phyloP scores from a whole-genome alignment of 2,797 vertebrate species.

The Aythya fuligula region DNA sequence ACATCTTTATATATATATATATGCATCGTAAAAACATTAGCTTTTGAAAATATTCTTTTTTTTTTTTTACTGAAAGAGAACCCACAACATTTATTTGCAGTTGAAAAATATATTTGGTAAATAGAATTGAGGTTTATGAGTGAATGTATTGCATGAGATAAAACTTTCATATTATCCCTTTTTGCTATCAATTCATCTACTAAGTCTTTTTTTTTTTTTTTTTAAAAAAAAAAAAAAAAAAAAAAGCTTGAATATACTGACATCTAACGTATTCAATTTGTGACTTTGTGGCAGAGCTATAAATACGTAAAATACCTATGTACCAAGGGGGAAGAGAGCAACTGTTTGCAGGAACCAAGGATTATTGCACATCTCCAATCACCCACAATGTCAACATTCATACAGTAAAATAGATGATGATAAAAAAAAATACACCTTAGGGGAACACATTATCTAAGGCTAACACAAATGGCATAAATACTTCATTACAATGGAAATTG shows the following conservation, averaged over 20 bases:
- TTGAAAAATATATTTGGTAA: not conserved
- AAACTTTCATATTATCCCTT: not conserved
- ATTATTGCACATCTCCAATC: conserved; percentile 30
- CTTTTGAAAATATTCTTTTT: not conserved
- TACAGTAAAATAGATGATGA: conserved; percentile 25
- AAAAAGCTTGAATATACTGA: not conserved
- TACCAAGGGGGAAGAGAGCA: not conserved
- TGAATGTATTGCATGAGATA: not conserved
- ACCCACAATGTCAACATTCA: conserved; percentile 35
- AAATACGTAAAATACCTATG: conserved; percentile 14
- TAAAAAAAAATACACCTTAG: conserved; percentile 40
- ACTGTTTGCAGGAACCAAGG: conserved; percentile 20
- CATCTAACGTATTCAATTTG: not conserved
- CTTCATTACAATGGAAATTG: conserved; percentile 62
- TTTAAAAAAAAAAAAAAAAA: too few species aligned
- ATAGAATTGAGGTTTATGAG: not conserved
- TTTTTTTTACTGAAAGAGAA: not conserved
- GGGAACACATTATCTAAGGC: conserved; percentile 38
- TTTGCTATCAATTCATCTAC: not conserved
- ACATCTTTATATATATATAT: rapidly evolving
- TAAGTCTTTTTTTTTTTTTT: not conserved
- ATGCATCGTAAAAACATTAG: not conserved
- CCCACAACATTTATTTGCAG: not conserved
- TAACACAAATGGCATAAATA: conserved; percentile 8
- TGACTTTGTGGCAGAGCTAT: not conserved